Conservation (phyloP, 2,888 invertebrate genomes). For the Epistrophella euchroma region DNA sequence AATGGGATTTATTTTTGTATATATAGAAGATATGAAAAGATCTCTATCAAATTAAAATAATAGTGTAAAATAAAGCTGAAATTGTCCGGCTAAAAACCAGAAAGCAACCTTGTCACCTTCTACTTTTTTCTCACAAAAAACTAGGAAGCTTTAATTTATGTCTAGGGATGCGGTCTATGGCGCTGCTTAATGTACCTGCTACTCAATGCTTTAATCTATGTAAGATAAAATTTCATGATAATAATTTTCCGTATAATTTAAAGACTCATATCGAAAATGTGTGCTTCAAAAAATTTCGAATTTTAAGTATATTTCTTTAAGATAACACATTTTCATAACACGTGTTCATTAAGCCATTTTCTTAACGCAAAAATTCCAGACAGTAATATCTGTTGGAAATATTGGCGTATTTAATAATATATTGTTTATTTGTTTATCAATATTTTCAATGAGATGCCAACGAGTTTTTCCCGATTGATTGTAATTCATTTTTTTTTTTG, state of each 20-base stretch:
- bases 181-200: too few species aligned
- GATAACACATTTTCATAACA: not conserved
- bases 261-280: not conserved
- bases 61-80: too few species aligned
- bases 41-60: too few species aligned
- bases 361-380: constrained; percentile 21
- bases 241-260: not conserved
- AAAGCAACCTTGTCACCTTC: too few species aligned
- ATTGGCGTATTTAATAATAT: not conserved
- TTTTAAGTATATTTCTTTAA: not conserved
- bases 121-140: too few species aligned
- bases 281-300: not conserved
- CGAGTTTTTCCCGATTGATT: constrained; percentile 5
- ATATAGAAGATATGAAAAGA: too few species aligned
- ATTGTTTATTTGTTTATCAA: not conserved
- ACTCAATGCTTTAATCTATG: too few species aligned
- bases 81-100: too few species aligned
- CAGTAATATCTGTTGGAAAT: not conserved
- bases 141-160: too few species aligned
- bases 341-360: not conserved
- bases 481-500: not conserved
- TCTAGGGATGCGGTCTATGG: too few species aligned
- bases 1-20: too few species aligned
- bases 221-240: too few species aligned
- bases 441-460: not conserved